These are phyloP conservation scores for Dicycla oo DNA, from an alignment of 2,888 invertebrate species.

Conservation along the genomic window DNA sequence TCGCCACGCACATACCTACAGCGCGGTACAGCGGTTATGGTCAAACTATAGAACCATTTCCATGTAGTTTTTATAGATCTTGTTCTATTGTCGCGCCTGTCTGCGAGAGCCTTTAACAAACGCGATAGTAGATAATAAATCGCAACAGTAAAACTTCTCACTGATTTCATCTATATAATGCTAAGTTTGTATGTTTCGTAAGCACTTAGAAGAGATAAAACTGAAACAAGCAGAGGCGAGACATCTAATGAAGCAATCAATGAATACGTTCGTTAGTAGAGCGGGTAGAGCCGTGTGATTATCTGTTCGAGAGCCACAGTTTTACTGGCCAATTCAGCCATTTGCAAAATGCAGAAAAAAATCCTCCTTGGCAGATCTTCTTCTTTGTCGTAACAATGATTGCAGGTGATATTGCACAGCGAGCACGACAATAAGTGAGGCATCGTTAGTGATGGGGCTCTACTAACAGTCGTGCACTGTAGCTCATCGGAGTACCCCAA, in stretches of 20 bases:
- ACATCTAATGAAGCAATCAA: constrained; percentile 63
- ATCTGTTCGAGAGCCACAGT: constrained; percentile 18
- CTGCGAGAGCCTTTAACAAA: background rate
- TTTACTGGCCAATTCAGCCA: background rate
- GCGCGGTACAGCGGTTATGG: too few relatives aligned
- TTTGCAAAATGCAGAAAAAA: background rate
- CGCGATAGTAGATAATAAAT: constrained; percentile 28
- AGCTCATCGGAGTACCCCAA: background rate
- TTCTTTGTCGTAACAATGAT: background rate
- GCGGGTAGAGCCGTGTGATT: constrained; percentile 17
- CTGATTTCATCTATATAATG: constrained; percentile 29
- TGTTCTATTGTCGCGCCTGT: too few relatives aligned
- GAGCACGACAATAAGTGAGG: background rate
- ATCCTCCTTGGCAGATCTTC: background rate
- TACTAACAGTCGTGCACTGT: too few relatives aligned
- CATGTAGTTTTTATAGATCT: too few relatives aligned
- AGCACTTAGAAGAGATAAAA: constrained; percentile 43
- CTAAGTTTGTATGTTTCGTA: constrained; percentile 55
- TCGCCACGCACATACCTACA: too few relatives aligned
- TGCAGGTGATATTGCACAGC: background rate
- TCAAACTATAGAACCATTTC: too few relatives aligned
- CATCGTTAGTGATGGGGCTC: background rate
- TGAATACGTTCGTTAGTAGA: constrained; percentile 49
- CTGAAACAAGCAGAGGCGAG: constrained; percentile 46
- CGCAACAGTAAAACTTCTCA: constrained; percentile 29